Evolutionary conservation across 2,888 invertebrate genomes (phyloP), one percentile per base, ranked within the genome.

Genomic region (Tricholauxania praeusta): DNA sequence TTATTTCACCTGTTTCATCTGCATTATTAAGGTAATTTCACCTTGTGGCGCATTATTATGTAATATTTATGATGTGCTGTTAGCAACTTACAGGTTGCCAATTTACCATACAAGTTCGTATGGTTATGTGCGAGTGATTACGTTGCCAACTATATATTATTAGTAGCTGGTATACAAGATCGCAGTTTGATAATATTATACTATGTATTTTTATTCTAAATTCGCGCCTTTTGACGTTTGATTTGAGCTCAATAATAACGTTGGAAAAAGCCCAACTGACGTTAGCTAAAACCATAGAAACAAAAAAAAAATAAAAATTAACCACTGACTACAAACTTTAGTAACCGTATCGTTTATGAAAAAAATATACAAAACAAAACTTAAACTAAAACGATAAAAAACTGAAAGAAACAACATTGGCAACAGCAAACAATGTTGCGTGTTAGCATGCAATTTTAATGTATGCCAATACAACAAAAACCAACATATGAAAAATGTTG

Each of bases 361-460:
- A 7, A 10, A 12, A 12, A 63, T n/a, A 15, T 19, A 63, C 1
- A 19, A 63, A 63, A 39, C 12, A 51, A 64, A 51, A 22, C 51
- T 19, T 49, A 19, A 64, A 62, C 39, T 48, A 76, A 79, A 75
- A 72, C 52, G 67, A 70, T 68, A 73, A 71, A 72, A 71, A 74
- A 39, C 39, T 39, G 73, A 75, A 71, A 63, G 52, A 72, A 75
- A 76, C 77, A 76, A 62, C 53, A 52, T 55, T 64, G 60, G 49
- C 55, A 64, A 68, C 66, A 68, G 51, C 49, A 52, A 51, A 32
- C 64, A 67, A 55, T 73, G 76, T 83, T 84, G 86, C 86, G 86
- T 86, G 86, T 80, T 78, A 84, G 83, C 86, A 86, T 86, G 86
- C 86, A 86, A 87, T 86, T 85, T 84, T 81, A 81, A 78, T 83